Base-by-base conservation (phyloP, 2,113 vertebrate genomes). In the Bagarius yarrelli region DNA sequence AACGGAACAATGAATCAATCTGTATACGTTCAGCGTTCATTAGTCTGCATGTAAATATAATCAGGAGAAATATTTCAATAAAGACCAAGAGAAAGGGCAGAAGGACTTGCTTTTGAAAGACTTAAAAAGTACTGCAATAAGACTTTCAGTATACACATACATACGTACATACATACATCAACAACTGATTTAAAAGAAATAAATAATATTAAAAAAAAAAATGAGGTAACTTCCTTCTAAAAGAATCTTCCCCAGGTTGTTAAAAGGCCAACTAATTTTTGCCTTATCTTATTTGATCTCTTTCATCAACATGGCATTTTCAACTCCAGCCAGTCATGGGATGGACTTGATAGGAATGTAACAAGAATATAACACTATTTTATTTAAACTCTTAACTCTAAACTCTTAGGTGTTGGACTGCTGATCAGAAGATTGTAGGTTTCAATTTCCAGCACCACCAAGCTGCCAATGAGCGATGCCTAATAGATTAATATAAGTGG, bases 21-120 rank as follows among this genome's bases (percentile, higher is more conserved):
- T 71, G 47, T 71, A 52, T 71, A 52, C 25, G 52, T 71, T 52
- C 69, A 71, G 44, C 16, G 30, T 71, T 52, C 16, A 30, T 52
- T 14, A 69, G 36, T 25, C n/a, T 52, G 69, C 47, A 50, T 71
- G 69, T 21, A 27, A 27, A 19, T 36, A 52, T 52, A 71, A 71
- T 52, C 16, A 71, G 50, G 44, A 27, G 44, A 16, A 32, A 32
- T 21, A 32, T 30, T 53, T 8, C 11, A 19, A 50, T 15, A 2
- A 0, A 5, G 36, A 3, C 6, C 6, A 4, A 40, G 0, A 69
- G 25, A 50, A 18, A 9, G 25, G 3, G 2, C 34, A n/a, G 4
- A 2, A 44, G n/a, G n/a, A 23, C 14, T 34, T 40, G 19, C n/a
- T 16, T 44, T n/a, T 25, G 66, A 50, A 40, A n/a, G 21, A 21